Conservation (phyloP, 2,888 invertebrate genomes). For the Drosophila rubida region DNA sequence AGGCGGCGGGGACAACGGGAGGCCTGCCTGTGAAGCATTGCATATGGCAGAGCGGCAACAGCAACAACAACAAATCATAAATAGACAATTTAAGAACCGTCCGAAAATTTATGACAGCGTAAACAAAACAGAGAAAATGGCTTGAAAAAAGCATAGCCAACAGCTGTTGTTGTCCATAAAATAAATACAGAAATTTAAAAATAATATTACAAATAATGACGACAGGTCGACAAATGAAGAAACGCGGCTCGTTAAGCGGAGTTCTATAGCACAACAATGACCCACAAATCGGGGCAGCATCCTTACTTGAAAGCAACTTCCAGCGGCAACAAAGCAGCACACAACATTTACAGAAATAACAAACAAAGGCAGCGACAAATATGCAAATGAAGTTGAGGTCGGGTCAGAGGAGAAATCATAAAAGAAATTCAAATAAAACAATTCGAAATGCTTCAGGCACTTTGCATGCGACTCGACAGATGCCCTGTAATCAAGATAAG, state of each 20-base stretch:
- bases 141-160: conserved; percentile 15
- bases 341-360: conserved; percentile 22
- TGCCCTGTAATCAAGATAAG: conserved; percentile 7
- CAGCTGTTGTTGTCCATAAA: conserved; percentile 69
- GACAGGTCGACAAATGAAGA: conserved; percentile 14
- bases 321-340: not conserved
- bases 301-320: conserved; percentile 15
- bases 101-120: conserved; percentile 57
- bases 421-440: conserved; percentile 32
- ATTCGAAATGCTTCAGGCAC: not conserved
- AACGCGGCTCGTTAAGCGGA: conserved; percentile 5
- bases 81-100: conserved; percentile 60
- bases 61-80: conserved; percentile 46
- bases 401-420: conserved; percentile 48
- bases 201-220: conserved; percentile 22
- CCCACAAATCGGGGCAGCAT: conserved; percentile 23
- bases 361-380: conserved; percentile 36
- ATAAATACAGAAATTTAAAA: conserved; percentile 9
- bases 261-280: conserved; percentile 14
- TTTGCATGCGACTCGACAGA: not conserved
- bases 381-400: conserved; percentile 51
- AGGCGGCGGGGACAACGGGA: not conserved
- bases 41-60: conserved; percentile 54
- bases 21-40: conserved; percentile 47
- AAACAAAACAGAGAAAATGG: conserved; percentile 41